Conservation (phyloP, 2,888 invertebrate genomes). For the Cylindroiulus punctatus region DNA sequence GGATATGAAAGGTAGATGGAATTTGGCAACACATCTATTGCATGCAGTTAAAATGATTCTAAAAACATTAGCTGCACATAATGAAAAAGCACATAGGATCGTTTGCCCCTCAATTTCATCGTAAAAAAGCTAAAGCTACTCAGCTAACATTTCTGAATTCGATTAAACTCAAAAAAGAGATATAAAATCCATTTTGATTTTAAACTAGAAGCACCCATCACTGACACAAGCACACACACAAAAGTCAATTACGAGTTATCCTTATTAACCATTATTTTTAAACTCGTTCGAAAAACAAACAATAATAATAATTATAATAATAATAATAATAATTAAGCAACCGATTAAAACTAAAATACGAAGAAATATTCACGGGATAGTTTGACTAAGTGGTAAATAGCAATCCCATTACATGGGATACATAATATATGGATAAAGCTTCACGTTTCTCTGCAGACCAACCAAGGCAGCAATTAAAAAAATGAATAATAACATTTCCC, state of each 20-base stretch:
- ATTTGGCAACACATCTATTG: constrained; percentile 27
- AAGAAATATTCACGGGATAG: constrained; percentile 52
- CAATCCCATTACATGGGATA: constrained; percentile 50
- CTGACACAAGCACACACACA: constrained; percentile 46
- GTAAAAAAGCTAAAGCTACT: constrained; percentile 37
- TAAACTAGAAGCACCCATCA: constrained; percentile 47
- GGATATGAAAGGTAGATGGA: constrained; percentile 36
- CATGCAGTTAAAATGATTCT: constrained; percentile 31
- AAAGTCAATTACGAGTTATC: constrained; percentile 24
- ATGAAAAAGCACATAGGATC: background rate
- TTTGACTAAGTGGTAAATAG: constrained; percentile 53
- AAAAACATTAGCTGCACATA: background rate
- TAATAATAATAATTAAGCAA: constrained; percentile 50
- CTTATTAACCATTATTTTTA: constrained; percentile 35
- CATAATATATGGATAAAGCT: constrained; percentile 50
- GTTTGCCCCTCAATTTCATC: background rate
- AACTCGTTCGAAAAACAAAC: constrained; percentile 37
- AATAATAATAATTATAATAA: constrained; percentile 42
- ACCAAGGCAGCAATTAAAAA: constrained; percentile 52
- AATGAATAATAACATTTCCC: constrained; percentile 50
- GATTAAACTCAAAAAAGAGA: constrained; percentile 44
- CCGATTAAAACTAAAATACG: constrained; percentile 51
- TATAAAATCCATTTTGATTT: constrained; percentile 43
- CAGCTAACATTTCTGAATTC: constrained; percentile 41
- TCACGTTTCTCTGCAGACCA: constrained; percentile 48